phyloP scores from a whole-genome alignment of 2,113 vertebrate genomes.

The Corapipo altera region DNA sequence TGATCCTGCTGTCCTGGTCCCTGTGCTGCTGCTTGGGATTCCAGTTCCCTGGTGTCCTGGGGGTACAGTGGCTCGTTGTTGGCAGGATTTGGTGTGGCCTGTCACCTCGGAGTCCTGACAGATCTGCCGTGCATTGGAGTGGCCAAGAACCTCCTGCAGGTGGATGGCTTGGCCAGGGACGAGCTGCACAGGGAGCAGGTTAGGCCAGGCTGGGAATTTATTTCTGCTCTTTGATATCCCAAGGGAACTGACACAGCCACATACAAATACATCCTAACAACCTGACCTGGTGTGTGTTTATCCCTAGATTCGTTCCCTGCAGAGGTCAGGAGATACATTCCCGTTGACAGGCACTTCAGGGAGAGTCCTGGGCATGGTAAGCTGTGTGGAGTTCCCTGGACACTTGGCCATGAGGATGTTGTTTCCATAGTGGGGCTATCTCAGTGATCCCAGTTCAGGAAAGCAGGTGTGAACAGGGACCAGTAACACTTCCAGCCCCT shows the following conservation, averaged over 20 bases:
- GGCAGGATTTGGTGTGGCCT: conserved; percentile 91
- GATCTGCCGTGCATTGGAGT: conserved; percentile 89
- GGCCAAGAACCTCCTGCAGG: conserved; percentile 94
- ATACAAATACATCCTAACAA: fast-evolving
- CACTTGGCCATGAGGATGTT: neutral
- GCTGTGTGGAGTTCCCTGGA: neutral
- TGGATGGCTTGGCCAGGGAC: conserved; percentile 82
- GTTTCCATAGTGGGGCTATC: neutral
- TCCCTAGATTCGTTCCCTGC: conserved; percentile 79
- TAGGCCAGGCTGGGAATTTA: neutral
- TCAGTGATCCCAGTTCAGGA: neutral
- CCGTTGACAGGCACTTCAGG: conserved; percentile 80
- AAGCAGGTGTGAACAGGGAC: neutral
- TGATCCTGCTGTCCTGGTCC: neutral
- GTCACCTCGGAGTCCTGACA: conserved; percentile 89
- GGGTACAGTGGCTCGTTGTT: neutral
- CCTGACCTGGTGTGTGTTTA: neutral
- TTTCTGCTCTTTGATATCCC: neutral
- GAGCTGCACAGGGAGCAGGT: conserved; percentile 86
- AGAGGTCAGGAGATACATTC: conserved; percentile 82
- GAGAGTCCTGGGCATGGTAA: conserved; percentile 85
- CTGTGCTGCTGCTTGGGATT: neutral
- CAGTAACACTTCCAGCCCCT: neutral
- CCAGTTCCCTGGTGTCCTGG: neutral
- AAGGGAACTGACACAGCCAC: fast-evolving